phyloP scores from a whole-genome alignment of 2,113 vertebrate genomes.

The Pimephales promelas region DNA sequence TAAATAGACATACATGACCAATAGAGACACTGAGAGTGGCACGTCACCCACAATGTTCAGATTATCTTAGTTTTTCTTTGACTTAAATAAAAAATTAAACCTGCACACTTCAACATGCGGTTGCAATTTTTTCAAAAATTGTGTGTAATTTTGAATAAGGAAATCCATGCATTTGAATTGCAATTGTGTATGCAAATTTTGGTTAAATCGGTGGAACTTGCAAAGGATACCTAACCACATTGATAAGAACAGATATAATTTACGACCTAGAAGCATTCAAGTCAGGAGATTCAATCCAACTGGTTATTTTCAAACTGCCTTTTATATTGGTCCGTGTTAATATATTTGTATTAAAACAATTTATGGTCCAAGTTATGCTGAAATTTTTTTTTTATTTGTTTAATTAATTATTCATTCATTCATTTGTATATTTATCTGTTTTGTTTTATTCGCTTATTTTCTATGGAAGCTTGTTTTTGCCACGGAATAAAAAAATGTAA shows the following conservation, averaged over 20 bases:
- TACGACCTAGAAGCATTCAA: neutral
- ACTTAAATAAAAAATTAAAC: no score
- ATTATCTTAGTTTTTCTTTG: neutral
- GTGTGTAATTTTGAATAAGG: neutral
- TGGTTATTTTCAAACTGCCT: neutral
- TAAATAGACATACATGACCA: neutral
- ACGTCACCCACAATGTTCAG: neutral
- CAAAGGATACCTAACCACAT: conserved; percentile 3
- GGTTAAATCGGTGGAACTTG: neutral
- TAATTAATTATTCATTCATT: neutral
- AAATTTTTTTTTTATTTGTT: neutral
- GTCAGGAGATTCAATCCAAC: neutral
- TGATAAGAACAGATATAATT: neutral
- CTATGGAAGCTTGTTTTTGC: no score
- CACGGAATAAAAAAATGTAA: no score
- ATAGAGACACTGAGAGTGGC: neutral
- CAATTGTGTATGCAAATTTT: conserved; percentile 19
- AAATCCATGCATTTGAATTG: neutral
- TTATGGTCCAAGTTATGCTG: neutral
- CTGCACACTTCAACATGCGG: neutral
- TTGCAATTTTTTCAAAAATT: neutral
- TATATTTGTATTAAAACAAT: neutral
- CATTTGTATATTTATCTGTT: neutral
- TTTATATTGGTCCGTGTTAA: neutral
- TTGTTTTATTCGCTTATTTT: neutral